These are phyloP conservation scores for Cacatua alba DNA, from an alignment of 2,113 vertebrate species.

Conservation along the genomic window DNA sequence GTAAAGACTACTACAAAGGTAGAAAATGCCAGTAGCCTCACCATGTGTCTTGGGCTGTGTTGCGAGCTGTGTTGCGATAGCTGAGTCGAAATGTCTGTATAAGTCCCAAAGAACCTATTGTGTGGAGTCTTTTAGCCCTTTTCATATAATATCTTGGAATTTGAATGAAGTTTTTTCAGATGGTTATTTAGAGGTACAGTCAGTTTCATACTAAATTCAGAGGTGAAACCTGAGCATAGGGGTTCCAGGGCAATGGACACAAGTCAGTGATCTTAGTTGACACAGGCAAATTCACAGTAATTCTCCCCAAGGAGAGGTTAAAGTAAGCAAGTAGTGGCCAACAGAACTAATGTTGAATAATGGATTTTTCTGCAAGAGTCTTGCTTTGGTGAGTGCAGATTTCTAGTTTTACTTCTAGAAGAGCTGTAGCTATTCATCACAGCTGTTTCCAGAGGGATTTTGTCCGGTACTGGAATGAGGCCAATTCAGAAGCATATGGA, in stretches of 20 bases:
- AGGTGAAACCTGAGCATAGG: background rate
- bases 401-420: background rate
- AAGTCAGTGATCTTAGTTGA: background rate
- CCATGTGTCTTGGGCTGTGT: accelerated
- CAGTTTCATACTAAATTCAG: background rate
- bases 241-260: too few relatives aligned
- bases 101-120: background rate
- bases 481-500: background rate
- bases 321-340: background rate
- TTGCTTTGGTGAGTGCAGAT: background rate
- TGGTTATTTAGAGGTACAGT: background rate
- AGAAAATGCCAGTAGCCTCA: background rate
- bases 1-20: background rate
- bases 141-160: background rate
- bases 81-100: background rate
- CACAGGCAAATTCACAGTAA: background rate
- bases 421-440: background rate
- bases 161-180: background rate
- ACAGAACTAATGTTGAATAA: background rate
- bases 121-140: background rate
- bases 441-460: background rate
- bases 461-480: background rate
- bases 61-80: accelerated
- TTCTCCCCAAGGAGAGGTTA: background rate
- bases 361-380: background rate